Base-by-base conservation (phyloP, 2,797 vertebrate genomes). In the Lithobates sylvaticus region DNA sequence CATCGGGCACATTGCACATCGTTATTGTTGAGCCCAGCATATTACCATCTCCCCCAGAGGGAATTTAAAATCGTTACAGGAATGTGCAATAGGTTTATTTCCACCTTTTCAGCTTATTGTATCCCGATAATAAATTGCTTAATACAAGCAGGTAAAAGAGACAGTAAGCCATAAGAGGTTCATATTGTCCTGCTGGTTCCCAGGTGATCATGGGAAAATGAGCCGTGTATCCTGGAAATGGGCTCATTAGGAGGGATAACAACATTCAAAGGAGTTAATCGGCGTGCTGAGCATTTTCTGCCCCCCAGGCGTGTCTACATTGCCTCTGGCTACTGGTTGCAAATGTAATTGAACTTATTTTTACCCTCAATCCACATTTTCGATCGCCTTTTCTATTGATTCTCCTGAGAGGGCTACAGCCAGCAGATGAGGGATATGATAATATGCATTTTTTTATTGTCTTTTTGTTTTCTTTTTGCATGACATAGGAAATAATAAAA, bases 201-300 rank as follows among this genome's bases (percentile, higher is more conserved):
- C 58, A n/a, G n/a, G 58, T 39, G 70, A 34, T 79, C 36, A 23
- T 10, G 74, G 67, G 39, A 77, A 70, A 54, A n/a, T 10, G 12
- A 32, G 47, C 32, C 65, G n/a, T 84, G 21, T 15, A 36, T 26
- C 39, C 21, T 36, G 9, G 70, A 36, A 16, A 3, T 50, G 58
- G 68, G 27, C 77, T 85, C 84, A 75, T 85, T 68, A 85, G 61
- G 61, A 81, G 61, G 50, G 58, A 79, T 67, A 61, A 73, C 76
- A 68, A 15, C 34, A 34, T 18, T 29, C 26, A 50, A 10, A 39
- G 65, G 2, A 68, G 83, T 29, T 70, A 42, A 71, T 27, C 42
- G 13, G 21, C 10, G n/a, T 15, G 16, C n/a, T 42, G 12, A 10
- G 36, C 44, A 68, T 68, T 47, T 71, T 15, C 39, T 36, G 64